A percentile compares a stretch with the other conserved stretches of the same genome.
Evolutionary conservation across 2,797 vertebrate genomes (phyloP).

Genomic region (Sebastes itinus): DNA sequence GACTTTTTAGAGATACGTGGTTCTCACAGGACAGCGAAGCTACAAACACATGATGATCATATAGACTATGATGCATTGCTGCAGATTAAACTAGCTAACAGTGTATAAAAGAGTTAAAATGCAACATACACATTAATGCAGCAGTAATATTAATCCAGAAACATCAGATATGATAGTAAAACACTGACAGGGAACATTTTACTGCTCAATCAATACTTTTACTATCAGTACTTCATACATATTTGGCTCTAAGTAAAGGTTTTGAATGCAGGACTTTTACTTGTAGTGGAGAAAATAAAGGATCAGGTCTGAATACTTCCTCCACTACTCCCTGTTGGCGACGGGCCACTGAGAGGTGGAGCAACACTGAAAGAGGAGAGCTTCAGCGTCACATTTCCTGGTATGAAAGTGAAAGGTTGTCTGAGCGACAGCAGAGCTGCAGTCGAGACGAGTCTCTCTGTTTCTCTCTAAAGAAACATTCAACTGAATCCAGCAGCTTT

Average conservation of each 20-base stretch:
- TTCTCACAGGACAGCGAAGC: too few relatives aligned
- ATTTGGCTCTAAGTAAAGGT: too few relatives aligned
- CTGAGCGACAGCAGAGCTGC: not conserved
- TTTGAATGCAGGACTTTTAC: too few relatives aligned
- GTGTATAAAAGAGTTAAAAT: rapidly evolving
- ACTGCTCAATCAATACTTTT: not conserved
- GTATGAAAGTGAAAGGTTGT: not conserved
- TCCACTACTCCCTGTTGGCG: not conserved
- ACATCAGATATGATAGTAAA: not conserved
- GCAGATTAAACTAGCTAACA: rapidly evolving
- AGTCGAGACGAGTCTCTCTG: too few relatives aligned
- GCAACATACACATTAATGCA: not conserved
- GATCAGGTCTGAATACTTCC: not conserved
- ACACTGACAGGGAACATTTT: not conserved
- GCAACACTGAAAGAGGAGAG: not conserved
- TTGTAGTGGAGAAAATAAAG: too few relatives aligned
- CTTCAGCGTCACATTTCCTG: too few relatives aligned
- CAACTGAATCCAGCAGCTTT: too few relatives aligned
- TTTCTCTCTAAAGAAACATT: too few relatives aligned
- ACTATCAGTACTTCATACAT: too few relatives aligned
- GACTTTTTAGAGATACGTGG: too few relatives aligned
- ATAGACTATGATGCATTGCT: too few relatives aligned
- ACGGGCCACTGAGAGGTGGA: not conserved
- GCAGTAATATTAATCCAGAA: not conserved
- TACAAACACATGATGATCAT: too few relatives aligned